Evolutionary conservation across 2,797 vertebrate species (phyloP).

Genomic region (Sandelia bainsii): DNA sequence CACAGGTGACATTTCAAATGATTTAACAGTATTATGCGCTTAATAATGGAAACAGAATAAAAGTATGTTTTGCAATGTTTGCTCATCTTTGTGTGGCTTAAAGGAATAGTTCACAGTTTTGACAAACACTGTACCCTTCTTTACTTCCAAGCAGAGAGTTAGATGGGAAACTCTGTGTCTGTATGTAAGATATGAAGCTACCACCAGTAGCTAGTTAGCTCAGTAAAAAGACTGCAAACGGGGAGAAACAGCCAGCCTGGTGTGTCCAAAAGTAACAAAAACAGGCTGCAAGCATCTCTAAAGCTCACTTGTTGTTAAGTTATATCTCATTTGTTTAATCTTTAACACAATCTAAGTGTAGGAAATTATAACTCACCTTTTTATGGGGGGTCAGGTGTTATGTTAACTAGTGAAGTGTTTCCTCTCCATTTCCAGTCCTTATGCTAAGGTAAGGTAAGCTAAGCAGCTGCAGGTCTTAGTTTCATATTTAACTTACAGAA

Average conservation of each 20-base stretch:
- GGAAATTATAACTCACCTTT: neutral
- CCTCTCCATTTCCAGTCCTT: neutral
- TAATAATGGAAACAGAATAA: slow-evolving; percentile 42
- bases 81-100: slow-evolving; percentile 11
- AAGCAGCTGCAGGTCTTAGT: neutral
- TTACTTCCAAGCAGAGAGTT: neutral
- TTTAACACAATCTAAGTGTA: neutral
- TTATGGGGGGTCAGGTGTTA: neutral
- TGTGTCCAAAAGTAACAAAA: neutral
- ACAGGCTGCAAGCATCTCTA: neutral
- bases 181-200: neutral
- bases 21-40: slow-evolving; percentile 30
- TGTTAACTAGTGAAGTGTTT: too few relatives aligned
- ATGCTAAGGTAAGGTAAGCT: slow-evolving; percentile 8
- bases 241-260: neutral
- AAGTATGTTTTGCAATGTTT: slow-evolving; percentile 35
- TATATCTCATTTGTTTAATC: neutral
- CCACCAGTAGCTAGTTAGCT: neutral
- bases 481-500: neutral
- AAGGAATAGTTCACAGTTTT: slow-evolving; percentile 12
- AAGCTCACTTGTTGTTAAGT: neutral
- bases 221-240: neutral
- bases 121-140: neutral
- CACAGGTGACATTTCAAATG: slow-evolving; percentile 86
- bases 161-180: neutral